Percentiles rank a stretch among this genome's conserved stretches.
Conservation (phyloP, 2,113 vertebrate species). For the Zosterops hypoxanthus region DNA sequence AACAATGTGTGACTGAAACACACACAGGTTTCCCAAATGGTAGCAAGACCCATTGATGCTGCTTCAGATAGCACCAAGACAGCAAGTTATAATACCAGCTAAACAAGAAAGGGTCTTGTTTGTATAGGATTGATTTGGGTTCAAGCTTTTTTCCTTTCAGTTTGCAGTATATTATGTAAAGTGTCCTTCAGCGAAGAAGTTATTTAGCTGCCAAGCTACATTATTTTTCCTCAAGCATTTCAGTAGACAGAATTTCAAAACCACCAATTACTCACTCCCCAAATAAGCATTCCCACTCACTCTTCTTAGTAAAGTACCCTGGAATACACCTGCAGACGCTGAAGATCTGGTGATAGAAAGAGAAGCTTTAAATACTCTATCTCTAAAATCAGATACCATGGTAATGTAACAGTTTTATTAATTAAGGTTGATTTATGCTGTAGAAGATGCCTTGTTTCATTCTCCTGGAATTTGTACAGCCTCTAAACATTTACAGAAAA, state of each 20-base stretch:
- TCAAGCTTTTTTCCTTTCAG: constrained; percentile 36
- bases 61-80: constrained; percentile 52
- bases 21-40: constrained; percentile 67
- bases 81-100: constrained; percentile 13
- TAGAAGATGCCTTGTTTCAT: neutral
- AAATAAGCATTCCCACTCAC: neutral
- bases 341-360: neutral
- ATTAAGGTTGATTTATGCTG: neutral
- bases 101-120: constrained; percentile 40
- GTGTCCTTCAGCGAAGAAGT: neutral
- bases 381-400: neutral
- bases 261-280: neutral
- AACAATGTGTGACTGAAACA: constrained; percentile 76
- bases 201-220: constrained; percentile 2
- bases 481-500: neutral
- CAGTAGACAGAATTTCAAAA: neutral
- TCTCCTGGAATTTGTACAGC: neutral
- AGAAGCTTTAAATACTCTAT: neutral
- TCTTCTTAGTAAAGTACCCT: neutral
- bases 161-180: neutral
- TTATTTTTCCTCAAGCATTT: neutral
- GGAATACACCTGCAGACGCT: neutral
- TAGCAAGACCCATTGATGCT: constrained; percentile 52
- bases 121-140: neutral
- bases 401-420: neutral